Evolutionary conservation across 2,113 vertebrate species (phyloP).

Genomic region (Lipotes vexillifer): DNA sequence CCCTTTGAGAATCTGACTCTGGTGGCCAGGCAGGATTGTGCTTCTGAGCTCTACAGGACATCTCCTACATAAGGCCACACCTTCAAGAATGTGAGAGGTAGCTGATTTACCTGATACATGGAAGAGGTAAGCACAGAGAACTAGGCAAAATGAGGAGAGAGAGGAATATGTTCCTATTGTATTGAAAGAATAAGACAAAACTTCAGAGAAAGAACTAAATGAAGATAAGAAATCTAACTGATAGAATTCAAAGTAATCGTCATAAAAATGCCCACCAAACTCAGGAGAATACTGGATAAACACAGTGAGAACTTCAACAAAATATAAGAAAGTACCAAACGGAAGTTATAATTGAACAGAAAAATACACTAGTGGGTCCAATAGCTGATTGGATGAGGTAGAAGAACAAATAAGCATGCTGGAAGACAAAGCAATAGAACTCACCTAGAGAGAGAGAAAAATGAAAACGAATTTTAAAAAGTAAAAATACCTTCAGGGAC

Average conservation of each 20-base stretch:
- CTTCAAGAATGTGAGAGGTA: not conserved
- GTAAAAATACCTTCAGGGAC: not conserved
- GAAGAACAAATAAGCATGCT: not conserved
- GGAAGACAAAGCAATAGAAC: not conserved
- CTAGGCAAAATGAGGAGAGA: not conserved
- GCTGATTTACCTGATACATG: not conserved
- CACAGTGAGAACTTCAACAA: not conserved
- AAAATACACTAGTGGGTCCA: not conserved
- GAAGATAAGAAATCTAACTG: not conserved
- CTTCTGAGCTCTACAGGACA: not conserved
- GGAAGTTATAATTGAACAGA: not conserved
- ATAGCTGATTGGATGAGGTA: not conserved
- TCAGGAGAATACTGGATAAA: not conserved
- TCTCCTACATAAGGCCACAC: not conserved
- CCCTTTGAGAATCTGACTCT: not conserved
- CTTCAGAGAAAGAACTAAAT: not conserved
- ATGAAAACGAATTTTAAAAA: not conserved
- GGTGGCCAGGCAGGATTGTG: too few relatives aligned
- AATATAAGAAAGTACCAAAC: not conserved
- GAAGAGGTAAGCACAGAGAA: not conserved
- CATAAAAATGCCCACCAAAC: not conserved
- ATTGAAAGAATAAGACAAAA: not conserved
- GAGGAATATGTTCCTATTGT: not conserved
- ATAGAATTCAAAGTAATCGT: not conserved
- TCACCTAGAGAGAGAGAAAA: not conserved